Base-by-base conservation (phyloP, 23 tunicate species). In the Trididemnum nubilum region DNA sequence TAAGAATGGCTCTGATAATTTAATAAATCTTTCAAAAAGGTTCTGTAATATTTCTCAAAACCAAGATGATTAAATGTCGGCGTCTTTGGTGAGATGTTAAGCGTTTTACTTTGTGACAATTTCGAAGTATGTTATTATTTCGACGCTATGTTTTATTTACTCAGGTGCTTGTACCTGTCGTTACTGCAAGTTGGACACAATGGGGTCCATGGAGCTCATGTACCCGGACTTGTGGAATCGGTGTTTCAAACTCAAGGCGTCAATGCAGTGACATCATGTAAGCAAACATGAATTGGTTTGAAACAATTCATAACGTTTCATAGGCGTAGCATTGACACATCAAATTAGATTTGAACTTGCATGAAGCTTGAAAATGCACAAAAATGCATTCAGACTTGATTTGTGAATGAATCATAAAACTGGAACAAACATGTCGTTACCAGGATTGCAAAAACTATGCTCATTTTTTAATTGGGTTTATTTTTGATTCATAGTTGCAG, bases 131-230 rank as follows among this genome's bases (percentile, higher is more conserved):
- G 54, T n/a, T n/a, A n/a, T n/a, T n/a, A n/a, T n/a, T n/a, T n/a
- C n/a, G n/a, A n/a, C n/a, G n/a, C n/a, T n/a, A n/a, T n/a, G n/a
- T n/a, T n/a, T n/a, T 80, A 33, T 80, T 80, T 80, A 66, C 63
- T 36, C 84, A 80, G 84, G 57, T 80, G 84, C 37, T 65, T 2
- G 29, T 2, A 33, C 9, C 37, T n/a, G 67, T 2, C 18, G 67
- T 3, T 22, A 51, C 60, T 63, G 66, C 38, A 15, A 65, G 27
- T 35, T 90, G 96, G 96, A 73, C 81, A n/a, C 22, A 50, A 0
- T 91, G 97, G 97, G 57, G 37, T 50, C 27, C 64, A 26, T 91
- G 97, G 97, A 82, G 88, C 25, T 85, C 82, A 28, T 91, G 97
- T 74, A 71, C 91, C 25, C 69, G 88, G 70, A 91, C 88, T 0